Percentiles rank a stretch among this genome's conserved stretches.
phyloP scores from a whole-genome alignment of 2,113 vertebrate genomes.

The Opisthocomus hoazin region DNA sequence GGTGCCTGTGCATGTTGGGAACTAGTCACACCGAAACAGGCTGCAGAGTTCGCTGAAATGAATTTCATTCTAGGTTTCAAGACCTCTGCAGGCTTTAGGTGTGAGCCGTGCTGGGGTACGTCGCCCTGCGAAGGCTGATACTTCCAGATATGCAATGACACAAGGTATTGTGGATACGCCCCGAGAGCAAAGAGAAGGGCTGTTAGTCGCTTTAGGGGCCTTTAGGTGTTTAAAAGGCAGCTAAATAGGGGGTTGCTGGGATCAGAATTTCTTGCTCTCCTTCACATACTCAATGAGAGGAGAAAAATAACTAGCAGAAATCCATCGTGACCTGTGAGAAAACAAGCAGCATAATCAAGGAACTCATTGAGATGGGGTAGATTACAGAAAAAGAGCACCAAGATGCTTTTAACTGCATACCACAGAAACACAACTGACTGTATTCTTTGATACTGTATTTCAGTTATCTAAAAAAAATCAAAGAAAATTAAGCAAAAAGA shows the following conservation, averaged over 20 bases:
- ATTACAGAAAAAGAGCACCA: background rate
- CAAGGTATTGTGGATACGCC: fast-evolving
- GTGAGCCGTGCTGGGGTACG: background rate
- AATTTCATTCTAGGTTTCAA: background rate
- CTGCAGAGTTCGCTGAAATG: background rate
- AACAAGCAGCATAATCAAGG: background rate
- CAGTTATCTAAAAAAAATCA: background rate
- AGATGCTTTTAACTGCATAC: background rate
- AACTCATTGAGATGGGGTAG: background rate
- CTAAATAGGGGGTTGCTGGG: background rate
- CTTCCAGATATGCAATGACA: background rate
- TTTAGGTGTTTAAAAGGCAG: background rate
- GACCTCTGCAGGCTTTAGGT: background rate
- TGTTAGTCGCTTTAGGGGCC: background rate
- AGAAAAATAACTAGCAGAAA: background rate
- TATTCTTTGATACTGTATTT: background rate
- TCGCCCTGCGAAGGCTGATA: background rate
- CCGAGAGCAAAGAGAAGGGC: background rate
- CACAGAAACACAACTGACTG: background rate
- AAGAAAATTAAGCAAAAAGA: background rate
- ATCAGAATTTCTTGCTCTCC: background rate
- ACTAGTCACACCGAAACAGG: background rate
- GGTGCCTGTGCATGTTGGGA: background rate
- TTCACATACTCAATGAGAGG: background rate
- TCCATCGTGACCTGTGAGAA: background rate